A percentile compares a stretch with the other conserved stretches of the same genome.
Conservation (phyloP, 2,797 vertebrate genomes). For the Crypturellus tataupa region DNA sequence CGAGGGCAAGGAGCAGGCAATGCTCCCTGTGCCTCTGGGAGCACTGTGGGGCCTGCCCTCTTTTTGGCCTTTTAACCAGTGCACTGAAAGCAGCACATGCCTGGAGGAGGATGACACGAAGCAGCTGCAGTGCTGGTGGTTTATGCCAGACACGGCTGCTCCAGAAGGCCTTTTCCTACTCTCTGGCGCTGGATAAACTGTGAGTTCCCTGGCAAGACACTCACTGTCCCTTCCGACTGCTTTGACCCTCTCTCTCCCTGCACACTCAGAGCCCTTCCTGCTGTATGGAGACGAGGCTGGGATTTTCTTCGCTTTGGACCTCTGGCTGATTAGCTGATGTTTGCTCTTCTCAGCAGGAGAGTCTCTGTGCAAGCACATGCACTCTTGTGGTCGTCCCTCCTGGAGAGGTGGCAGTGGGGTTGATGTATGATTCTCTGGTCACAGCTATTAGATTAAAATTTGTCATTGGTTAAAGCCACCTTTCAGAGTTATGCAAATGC, state of each 20-base stretch:
- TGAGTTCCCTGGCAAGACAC: not conserved
- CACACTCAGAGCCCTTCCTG: not conserved
- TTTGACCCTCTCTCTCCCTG: not conserved
- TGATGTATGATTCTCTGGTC: not conserved
- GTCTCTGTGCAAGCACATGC: not conserved
- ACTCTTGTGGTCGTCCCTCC: not conserved
- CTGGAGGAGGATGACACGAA: not conserved
- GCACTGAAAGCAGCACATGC: not conserved
- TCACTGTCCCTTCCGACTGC: not conserved
- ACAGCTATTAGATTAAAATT: slow-evolving; percentile 65
- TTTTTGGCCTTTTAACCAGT: not conserved
- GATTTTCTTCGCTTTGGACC: slow-evolving; percentile 1
- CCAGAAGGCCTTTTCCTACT: not conserved
- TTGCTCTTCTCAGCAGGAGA: not conserved
- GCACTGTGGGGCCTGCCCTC: not conserved
- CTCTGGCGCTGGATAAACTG: not conserved
- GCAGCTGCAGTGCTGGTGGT: not conserved
- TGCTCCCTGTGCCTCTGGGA: rapidly evolving
- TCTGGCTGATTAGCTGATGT: not conserved
- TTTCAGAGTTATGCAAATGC: slow-evolving; percentile 59
- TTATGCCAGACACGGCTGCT: not conserved
- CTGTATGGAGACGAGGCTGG: not conserved
- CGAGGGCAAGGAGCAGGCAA: not conserved
- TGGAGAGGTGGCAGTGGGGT: not conserved
- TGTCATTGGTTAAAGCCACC: slow-evolving; percentile 43